A percentile compares a stretch with the other conserved stretches of the same genome.
Evolutionary conservation across 2,797 vertebrate genomes (phyloP).

Genomic region (Ateles fusciceps): DNA sequence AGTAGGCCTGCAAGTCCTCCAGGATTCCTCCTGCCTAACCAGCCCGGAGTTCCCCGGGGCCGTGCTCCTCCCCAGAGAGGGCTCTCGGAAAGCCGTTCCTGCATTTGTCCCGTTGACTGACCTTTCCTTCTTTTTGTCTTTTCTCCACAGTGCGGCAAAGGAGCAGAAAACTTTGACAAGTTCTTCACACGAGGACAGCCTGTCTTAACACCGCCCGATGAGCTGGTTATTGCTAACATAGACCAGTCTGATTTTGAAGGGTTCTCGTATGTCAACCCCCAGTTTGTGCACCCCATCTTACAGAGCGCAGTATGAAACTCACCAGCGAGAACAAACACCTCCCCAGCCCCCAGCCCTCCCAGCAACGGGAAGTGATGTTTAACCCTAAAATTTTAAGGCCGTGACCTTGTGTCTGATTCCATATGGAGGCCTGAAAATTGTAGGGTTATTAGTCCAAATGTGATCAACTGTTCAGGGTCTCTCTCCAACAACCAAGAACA

Average conservation of each 20-base stretch:
- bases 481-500: slow-evolving; percentile 69
- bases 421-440: slow-evolving; percentile 77
- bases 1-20: not conserved
- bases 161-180: slow-evolving; percentile 98
- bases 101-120: not conserved
- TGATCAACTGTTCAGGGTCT: slow-evolving; percentile 70
- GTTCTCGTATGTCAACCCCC: slow-evolving; percentile 96
- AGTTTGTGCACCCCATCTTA: slow-evolving; percentile 91
- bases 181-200: slow-evolving; percentile 98
- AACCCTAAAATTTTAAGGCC: slow-evolving; percentile 82
- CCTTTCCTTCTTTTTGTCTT: not conserved
- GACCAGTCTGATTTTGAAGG: slow-evolving; percentile 98
- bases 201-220: slow-evolving; percentile 95
- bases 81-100: accelerated
- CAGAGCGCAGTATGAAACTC: slow-evolving; percentile 91
- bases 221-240: slow-evolving; percentile 98
- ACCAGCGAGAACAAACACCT: slow-evolving; percentile 48
- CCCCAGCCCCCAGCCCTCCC: slow-evolving; percentile 49
- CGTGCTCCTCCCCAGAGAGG: accelerated
- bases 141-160: slow-evolving; percentile 93
- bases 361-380: slow-evolving; percentile 46
- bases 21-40: not conserved
- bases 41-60: accelerated
- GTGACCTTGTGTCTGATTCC: slow-evolving; percentile 72
- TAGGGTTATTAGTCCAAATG: slow-evolving; percentile 75